Percentiles rank a stretch among this genome's conserved stretches.
phyloP scores from a whole-genome alignment of 2,113 vertebrate genomes.

The Donacobius atricapilla region DNA sequence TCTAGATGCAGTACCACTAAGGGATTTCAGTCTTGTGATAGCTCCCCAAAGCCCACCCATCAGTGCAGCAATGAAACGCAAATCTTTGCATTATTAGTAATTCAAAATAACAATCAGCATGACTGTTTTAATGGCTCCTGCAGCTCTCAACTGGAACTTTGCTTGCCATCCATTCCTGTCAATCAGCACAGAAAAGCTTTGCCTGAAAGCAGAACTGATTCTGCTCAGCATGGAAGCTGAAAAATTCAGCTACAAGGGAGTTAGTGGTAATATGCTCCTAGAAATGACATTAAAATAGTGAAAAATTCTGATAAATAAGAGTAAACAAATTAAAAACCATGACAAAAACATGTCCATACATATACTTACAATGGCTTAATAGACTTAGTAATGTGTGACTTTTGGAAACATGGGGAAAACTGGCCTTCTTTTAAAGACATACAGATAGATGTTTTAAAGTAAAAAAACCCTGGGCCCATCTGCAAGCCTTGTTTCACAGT shows the following conservation, averaged over 20 bases:
- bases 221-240: conserved; percentile 19
- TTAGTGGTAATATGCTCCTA: neutral
- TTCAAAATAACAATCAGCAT: conserved; percentile 46
- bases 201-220: conserved; percentile 37
- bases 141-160: conserved; percentile 10
- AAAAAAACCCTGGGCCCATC: neutral
- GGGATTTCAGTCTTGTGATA: conserved; percentile 1
- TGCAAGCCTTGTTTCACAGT: neutral
- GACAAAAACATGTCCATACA: neutral
- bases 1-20: neutral
- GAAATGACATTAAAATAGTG: conserved; percentile 6
- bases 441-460: neutral
- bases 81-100: conserved; percentile 53
- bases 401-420: neutral
- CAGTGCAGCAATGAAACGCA: conserved; percentile 41
- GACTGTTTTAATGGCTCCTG: neutral
- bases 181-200: conserved; percentile 35
- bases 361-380: neutral
- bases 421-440: neutral
- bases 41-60: neutral
- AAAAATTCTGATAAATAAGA: conserved; percentile 1
- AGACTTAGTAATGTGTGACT: neutral
- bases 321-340: neutral
- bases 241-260: neutral
- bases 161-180: conserved; percentile 12